Evolutionary conservation across 1,140 invertebrate species (phyloP), one percentile per base, ranked within the genome.

Genomic region (Atopsyche davidsoni): DNA sequence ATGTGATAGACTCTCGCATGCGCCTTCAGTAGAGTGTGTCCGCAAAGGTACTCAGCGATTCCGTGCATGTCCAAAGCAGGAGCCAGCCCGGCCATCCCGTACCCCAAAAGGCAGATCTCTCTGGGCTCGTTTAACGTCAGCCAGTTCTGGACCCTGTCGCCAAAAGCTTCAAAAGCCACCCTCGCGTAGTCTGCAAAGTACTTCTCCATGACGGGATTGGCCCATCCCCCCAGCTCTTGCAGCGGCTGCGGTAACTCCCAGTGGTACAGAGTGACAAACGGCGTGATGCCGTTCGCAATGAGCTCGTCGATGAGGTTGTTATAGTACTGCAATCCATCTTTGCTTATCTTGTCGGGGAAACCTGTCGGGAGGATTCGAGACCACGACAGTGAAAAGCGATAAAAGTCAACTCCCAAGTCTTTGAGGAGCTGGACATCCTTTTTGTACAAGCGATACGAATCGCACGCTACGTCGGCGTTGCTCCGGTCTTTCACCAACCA

Each of bases 311-410:
- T 73, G 0, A 83, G 45, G 16, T 67, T 57, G 24, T 75, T 72
- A 51, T 83, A 83, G 58, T 79, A 80, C 7, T 70, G 47, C n/a
- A 83, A 58, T 9, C 79, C 80, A 21, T 68, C 59, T 38, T 59
- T 36, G 55, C 75, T 82, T 1, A 79, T 58, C 3, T 60, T 43
- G 24, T 70, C 62, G 1, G 62, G 3, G 35, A 65, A 73, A 28
- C 79, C 80, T 10, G 59, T 69, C 4, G 80, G 79, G 1, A 81
- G 57, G 4, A 83, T 68, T 42, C 81, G 59, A 2, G 77, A 2
- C 80, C 81, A 83, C 18, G 77, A 75, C 38, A 83, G 58, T 0
- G 80, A 83, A 60, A 83, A 80, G 3, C 79, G 65, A 46, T 81
- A 82, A 44, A 64, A 59, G 10, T 71, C 41, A 62, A 82, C 73